Evolutionary conservation across 64 coral and sea anemone species (phyloP), one percentile per base, ranked within the genome.

Genomic region (Montipora foliosa): DNA sequence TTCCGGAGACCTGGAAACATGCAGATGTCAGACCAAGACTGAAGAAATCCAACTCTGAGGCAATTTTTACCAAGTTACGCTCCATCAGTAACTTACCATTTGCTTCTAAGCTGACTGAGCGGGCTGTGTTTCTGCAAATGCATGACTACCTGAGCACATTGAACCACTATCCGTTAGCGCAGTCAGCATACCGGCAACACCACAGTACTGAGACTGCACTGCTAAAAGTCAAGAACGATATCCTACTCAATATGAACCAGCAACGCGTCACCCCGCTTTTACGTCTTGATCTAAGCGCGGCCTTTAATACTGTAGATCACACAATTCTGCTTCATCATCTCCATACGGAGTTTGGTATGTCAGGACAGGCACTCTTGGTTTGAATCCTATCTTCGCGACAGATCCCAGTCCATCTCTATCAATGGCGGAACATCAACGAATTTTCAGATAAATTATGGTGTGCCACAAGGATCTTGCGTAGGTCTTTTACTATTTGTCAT

Each of bases 91-190:
- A 37, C 37, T 37, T 37, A 37, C 37, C 37, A 2, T 37, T 37
- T 37, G 37, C 37, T 37, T 37, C 37, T 37, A 37, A 37, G 37
- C 37, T 37, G 37, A 37, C 37, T 37, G 37, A 37, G 37, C 1
- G 37, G 37, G 2, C 37, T 37, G 37, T 37, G 37, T 62, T 82
- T 81, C 72, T 49, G 50, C 75, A 91, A 70, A 80, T 80, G 8
- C 89, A 91, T 47, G 89, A 91, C 49, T 77, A 91, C 80, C 76
- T 91, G 37, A 64, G 53, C 60, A n/a, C 66, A 75, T 44, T 82
- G 47, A 62, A 70, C 22, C 77, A 81, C 77, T 91, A 91, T 44
- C 76, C 89, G 45, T 81, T 68, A 60, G 52, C 61, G 67, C 78
- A 91, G 53, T 80, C 89, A 37, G 53, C 89, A 44, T 91, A 91